These are phyloP conservation scores for Pomacea canaliculata DNA, from an alignment of 2,888 invertebrate species.

Conservation along the genomic window DNA sequence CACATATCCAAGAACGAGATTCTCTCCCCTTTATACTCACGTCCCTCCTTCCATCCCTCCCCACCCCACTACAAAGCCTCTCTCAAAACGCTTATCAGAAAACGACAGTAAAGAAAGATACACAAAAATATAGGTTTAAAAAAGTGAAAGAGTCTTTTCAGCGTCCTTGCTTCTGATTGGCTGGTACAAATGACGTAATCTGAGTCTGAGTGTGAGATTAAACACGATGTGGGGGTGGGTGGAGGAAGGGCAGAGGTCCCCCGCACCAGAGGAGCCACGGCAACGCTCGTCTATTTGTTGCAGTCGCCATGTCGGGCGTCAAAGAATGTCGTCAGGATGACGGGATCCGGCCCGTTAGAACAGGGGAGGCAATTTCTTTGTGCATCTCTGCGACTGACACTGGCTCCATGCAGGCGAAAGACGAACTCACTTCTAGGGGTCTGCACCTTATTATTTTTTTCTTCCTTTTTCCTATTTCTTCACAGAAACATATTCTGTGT, in stretches of 20 bases:
- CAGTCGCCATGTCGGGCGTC: neutral
- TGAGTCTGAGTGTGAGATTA: no score
- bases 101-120: no score
- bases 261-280: neutral
- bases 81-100: no score
- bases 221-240: neutral
- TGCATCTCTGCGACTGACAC: neutral
- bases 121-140: no score
- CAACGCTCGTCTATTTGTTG: neutral
- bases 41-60: neutral
- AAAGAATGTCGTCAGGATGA: neutral
- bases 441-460: neutral
- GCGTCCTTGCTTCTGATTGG: no score
- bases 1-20: neutral
- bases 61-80: neutral
- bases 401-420: slow-evolving; percentile 12
- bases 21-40: neutral
- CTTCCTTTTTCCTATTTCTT: no score
- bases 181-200: no score
- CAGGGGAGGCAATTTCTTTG: slow-evolving; percentile 3
- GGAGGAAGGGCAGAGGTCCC: neutral
- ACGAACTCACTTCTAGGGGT: neutral
- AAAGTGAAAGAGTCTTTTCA: no score
- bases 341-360: slow-evolving; percentile 5
- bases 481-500: no score